Percentiles rank a stretch among this genome's conserved stretches.
phyloP scores from a whole-genome alignment of 2,888 invertebrate genomes.

The Drosophila vallismaia region DNA sequence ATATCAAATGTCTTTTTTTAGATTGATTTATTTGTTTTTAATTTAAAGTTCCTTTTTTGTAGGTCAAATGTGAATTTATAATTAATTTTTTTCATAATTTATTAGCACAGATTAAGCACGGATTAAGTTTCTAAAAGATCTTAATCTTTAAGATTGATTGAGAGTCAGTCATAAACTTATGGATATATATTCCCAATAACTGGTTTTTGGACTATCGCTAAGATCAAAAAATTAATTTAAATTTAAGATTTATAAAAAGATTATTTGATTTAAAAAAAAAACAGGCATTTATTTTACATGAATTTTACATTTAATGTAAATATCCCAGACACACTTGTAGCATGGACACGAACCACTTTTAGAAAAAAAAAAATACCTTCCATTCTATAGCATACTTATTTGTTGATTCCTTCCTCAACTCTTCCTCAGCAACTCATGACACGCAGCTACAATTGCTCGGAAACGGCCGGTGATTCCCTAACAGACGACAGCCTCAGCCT shows the following conservation, averaged over 20 bases:
- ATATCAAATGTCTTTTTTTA: not conserved
- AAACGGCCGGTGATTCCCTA: constrained; percentile 74
- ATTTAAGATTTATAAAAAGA: no score
- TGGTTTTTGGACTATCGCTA: not conserved
- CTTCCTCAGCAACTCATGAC: constrained; percentile 80
- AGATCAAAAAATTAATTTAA: no score
- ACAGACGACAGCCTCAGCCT: constrained; percentile 81
- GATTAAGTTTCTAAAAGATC: not conserved
- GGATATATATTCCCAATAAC: not conserved
- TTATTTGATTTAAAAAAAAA: not conserved
- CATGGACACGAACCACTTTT: not conserved
- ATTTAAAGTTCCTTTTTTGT: not conserved
- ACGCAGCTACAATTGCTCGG: constrained; percentile 83
- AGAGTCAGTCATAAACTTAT: not conserved
- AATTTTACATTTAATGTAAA: not conserved
- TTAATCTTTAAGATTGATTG: not conserved
- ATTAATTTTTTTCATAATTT: not conserved
- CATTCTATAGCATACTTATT: constrained; percentile 2
- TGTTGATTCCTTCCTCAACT: not conserved
- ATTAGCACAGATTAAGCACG: not conserved
- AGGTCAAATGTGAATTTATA: not conserved
- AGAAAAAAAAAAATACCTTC: not conserved
- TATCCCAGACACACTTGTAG: not conserved
- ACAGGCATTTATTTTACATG: not conserved
- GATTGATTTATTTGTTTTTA: not conserved